Base-by-base conservation (phyloP, 2,888 invertebrate species). In the Poecilobothrus nobilitatus region DNA sequence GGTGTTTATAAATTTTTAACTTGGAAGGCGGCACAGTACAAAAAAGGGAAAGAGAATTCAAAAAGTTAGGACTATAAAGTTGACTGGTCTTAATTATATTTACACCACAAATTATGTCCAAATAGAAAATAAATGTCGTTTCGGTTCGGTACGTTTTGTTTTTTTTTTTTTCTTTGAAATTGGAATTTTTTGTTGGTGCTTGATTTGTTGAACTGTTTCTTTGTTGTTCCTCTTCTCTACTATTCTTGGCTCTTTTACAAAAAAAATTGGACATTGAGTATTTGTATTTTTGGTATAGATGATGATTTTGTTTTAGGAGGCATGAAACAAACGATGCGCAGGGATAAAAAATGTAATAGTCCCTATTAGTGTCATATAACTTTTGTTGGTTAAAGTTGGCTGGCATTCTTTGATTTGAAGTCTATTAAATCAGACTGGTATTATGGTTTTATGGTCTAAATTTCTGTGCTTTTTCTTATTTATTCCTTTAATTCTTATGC, bases 101-200 rank as follows among this genome's bases (percentile, higher is more conserved):
- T 53, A 53, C 53, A 53, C 53, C 53, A 53, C 53, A 53, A 53
- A 53, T 53, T 53, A 53, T 53, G 53, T 53, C 53, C 53, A 53
- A 53, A 53, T 53, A 53, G 18, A 53, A 53, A 53, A 53, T 53
- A 53, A 18, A 53, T 53, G 53, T 53, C 53, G 53, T 53, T 53
- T 18, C 53, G 53, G 53, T 53, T 53, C 53, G 15, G 53, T 18
- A 15, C 53, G 53, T 18, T 53, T n/a, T 53, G 18, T 6, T 18
- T 12, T 12, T 18, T 9, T 53, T 53, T 18, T 18, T 53, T n/a
- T 53, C 15, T 2, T 53, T 9, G 15, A 5, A 53, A 53, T 53
- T 53, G 6, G 6, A 53, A 18, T 18, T 53, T 53, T 53, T n/a
- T 53, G n/a, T 53, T n/a, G 53, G 27, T 27, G 3, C 27, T 4